Conservation (phyloP, 2,113 vertebrate species). For the Forbesichthys agassizii region DNA sequence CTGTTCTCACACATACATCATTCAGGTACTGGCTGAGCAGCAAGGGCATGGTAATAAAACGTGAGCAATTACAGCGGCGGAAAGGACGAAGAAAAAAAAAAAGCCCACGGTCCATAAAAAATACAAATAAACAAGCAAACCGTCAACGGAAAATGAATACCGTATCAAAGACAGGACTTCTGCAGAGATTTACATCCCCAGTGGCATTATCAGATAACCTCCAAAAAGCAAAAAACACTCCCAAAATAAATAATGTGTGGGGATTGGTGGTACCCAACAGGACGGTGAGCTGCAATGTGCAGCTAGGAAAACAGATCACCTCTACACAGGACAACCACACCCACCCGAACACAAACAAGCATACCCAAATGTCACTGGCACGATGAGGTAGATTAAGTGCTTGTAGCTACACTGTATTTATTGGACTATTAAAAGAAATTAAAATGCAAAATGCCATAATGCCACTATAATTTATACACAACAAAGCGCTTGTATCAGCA, state of each 20-base stretch:
- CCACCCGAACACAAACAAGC: conserved; percentile 47
- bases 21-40: conserved; percentile 25
- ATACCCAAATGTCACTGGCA: conserved; percentile 31
- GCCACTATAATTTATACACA: too few relatives aligned
- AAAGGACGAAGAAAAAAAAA: conserved; percentile 27
- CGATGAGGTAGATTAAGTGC: background rate
- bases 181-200: conserved; percentile 23
- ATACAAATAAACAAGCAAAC: conserved; percentile 8
- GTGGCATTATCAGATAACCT: conserved; percentile 49
- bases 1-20: conserved; percentile 58
- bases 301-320: conserved; percentile 40
- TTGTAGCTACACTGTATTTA: too few relatives aligned
- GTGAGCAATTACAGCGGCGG: conserved; percentile 31
- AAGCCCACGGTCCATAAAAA: background rate
- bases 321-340: conserved; percentile 58
- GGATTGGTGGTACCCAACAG: conserved; percentile 18
- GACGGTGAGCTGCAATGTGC: conserved; percentile 2
- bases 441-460: too few relatives aligned
- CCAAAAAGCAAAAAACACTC: conserved; percentile 13
- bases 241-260: conserved; percentile 28
- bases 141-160: background rate
- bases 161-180: background rate
- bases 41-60: conserved; percentile 44
- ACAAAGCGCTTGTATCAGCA: too few relatives aligned
- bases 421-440: too few relatives aligned